Evolutionary conservation across 2,797 vertebrate species (phyloP), one percentile per base, ranked within the genome.

Genomic region (Anolis apletophallus): DNA sequence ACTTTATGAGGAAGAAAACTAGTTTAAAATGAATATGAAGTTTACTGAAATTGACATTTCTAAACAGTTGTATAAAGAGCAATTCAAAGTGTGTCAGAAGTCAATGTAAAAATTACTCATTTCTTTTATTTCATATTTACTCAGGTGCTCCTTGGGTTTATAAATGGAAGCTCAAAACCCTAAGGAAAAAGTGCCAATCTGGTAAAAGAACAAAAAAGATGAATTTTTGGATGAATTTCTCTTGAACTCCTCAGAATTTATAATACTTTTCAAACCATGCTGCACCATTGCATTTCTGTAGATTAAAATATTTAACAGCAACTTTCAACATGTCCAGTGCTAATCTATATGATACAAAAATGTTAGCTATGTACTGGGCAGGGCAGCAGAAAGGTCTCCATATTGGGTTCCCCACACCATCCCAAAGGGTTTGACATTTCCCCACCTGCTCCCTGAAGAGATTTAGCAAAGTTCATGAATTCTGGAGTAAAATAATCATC

Each of bases 51-150:
- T 32, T 85, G 81, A 67, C 84, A 54, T 81, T 88, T 88, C 91
- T 59, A 84, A 84, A 72, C 50, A 89, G 77, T 92, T 90, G 76
- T 84, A 88, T 34, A 77, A 23, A 83, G 88, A 86, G 75, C 87
- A 80, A 69, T 76, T 59, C 50, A 21, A 23, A 67, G 16, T 57
- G 12, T 36, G 21, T 46, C n/a, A 74, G 61, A 86, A 75, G 19
- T 29, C 16, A 77, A 23, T 40, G 36, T 16, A 59, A 50, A 85
- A 46, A 34, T 5, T 52, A 52, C 61, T 23, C 3, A 52, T 26
- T 76, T 40, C 16, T 73, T 67, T 9, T 46, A 40, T 54, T 75
- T 12, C 13, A 69, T n/a, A 84, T 55, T 75, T 13, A 71, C 40
- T 78, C 36, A 46, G 46, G 46, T 1, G 46, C 46, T 46, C 46